Evolutionary conservation across 2,113 vertebrate species (phyloP), one percentile per base, ranked within the genome.

Genomic region (Otus sunia): DNA sequence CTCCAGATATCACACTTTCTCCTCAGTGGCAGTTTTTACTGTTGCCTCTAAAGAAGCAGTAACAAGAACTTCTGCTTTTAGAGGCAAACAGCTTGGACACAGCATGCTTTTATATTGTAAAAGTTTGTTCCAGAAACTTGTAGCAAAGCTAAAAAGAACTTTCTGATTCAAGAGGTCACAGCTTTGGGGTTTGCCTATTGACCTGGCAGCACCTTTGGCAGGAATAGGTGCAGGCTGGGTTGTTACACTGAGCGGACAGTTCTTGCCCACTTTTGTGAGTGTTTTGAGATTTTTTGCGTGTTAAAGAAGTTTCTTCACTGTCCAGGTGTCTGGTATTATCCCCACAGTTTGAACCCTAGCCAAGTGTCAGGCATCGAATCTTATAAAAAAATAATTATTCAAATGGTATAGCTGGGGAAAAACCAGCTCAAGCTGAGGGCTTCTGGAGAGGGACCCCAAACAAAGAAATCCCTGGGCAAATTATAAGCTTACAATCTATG

Each of bases 101-200:
- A 22, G 14, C 2, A 0, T 34, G 25, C n/a, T 77, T 89, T 91
- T 66, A 25, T 45, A 69, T 63, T 45, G 63, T 9, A 7, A 5
- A 60, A 15, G 21, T 66, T 94, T 77, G 50, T 30, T 56, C 11
- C 62, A n/a, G 41, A 81, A 87, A 19, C 34, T 69, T 66, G 34
- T 34, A 77, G 73, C 76, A 84, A 81, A 66, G 37, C 27, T 45
- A 39, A 53, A 58, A 74, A 37, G 20, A 67, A 58, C 50, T 88
- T 89, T 36, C 15, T 50, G 5, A 27, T 50, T 59, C 9, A 32
- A 39, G 25, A 50, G 14, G 27, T 47, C 2, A 1, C 18, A 4
- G 4, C 12, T 73, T 43, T 68, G 34, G 2, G 0, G 41, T 49
- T 81, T 91, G 13, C 14, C 15, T 62, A 0, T 71, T 5, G 8